Conservation (phyloP, 1,140 invertebrate species). For the Neuroterus valhalla region DNA sequence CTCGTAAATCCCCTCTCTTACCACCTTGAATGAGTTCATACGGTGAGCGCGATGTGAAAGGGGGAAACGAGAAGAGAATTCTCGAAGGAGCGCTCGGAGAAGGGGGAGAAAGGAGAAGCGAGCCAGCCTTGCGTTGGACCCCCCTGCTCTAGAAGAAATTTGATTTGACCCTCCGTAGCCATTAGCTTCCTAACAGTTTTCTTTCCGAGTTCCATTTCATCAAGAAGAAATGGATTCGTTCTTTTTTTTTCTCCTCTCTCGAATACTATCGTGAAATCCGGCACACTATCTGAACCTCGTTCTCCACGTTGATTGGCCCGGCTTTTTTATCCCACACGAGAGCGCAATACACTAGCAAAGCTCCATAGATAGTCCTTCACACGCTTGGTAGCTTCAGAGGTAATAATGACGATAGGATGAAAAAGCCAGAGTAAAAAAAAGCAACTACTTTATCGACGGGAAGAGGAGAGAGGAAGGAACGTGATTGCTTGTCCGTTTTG, state of each 20-base stretch:
- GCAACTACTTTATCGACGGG: not conserved
- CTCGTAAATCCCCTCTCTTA: too few relatives aligned
- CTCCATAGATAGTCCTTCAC: constrained; percentile 69
- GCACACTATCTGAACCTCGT: constrained; percentile 47
- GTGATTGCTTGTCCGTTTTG: constrained; percentile 19
- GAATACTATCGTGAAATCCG: not conserved
- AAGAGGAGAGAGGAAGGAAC: constrained; percentile 26
- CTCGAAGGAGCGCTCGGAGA: too few relatives aligned
- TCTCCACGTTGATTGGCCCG: constrained; percentile 12
- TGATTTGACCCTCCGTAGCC: too few relatives aligned
- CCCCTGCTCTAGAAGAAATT: too few relatives aligned
- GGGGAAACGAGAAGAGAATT: too few relatives aligned
- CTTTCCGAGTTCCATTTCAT: too few relatives aligned
- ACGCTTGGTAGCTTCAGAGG: constrained; percentile 69
- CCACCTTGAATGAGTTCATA: too few relatives aligned
- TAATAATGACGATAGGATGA: constrained; percentile 41
- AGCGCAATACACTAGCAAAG: constrained; percentile 68
- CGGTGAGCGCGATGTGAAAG: too few relatives aligned
- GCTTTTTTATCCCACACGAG: constrained; percentile 61
- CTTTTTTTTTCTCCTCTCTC: not conserved
- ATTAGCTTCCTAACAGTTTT: too few relatives aligned
- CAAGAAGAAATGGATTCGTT: too few relatives aligned
- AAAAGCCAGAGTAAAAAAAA: not conserved
- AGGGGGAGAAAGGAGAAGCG: too few relatives aligned
- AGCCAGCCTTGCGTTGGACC: too few relatives aligned